These are phyloP conservation scores for Sarcophaga carnaria DNA, from an alignment of 2,888 invertebrate genomes.

Conservation along the genomic window DNA sequence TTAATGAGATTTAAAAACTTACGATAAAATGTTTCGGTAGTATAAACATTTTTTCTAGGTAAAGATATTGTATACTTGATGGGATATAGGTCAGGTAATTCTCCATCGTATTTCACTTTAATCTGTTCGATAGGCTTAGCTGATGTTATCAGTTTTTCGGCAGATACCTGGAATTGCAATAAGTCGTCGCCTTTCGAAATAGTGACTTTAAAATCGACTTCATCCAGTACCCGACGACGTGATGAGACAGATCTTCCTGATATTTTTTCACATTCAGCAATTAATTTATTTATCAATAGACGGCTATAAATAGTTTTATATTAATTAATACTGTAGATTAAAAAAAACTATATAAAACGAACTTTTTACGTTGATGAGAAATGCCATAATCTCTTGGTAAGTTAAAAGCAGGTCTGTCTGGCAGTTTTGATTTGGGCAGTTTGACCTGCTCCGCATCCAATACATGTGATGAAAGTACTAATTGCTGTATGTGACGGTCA, in stretches of 20 bases:
- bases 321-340: neutral
- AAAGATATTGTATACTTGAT: conserved; percentile 86
- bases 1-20: conserved; percentile 81
- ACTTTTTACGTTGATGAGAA: conserved; percentile 87
- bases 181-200: conserved; percentile 85
- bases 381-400: conserved; percentile 90
- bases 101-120: conserved; percentile 82
- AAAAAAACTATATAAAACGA: conserved; percentile 75
- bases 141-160: conserved; percentile 87
- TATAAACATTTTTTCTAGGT: conserved; percentile 85
- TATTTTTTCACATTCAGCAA: conserved; percentile 87
- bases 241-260: conserved; percentile 83
- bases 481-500: conserved; percentile 85
- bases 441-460: conserved; percentile 91
- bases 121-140: conserved; percentile 84
- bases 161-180: conserved; percentile 86
- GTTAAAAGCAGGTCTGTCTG: conserved; percentile 87
- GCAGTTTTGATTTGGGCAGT: conserved; percentile 88
- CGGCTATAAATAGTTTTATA: conserved; percentile 82
- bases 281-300: conserved; percentile 85
- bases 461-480: conserved; percentile 86
- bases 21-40: conserved; percentile 86
- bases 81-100: conserved; percentile 89
- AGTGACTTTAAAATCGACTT: conserved; percentile 84
- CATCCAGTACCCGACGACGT: conserved; percentile 84